Base-by-base conservation (phyloP, 2,113 vertebrate genomes). In the Pollachius pollachius region DNA sequence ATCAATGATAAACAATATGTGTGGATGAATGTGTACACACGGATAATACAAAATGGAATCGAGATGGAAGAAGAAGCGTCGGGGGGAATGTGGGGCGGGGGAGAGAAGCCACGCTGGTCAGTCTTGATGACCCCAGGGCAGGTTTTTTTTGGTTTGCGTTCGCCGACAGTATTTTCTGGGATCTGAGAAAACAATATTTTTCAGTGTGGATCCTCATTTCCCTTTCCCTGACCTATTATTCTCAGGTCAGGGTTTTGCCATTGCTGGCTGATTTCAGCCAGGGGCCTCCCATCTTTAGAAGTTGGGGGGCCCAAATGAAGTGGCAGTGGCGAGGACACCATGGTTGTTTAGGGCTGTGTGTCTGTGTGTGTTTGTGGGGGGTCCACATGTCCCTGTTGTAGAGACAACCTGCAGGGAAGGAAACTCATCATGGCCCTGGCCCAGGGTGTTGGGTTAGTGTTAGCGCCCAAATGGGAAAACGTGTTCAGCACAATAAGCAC, bases 351-450 rank as follows among this genome's bases (percentile, higher is more conserved):
- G 30, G 30, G 5, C 30, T 30, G 30, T 30, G 30, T 30, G 30
- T 6, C 5, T 30, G 30, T 30, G 30, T 30, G 30, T 30, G 30
- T 30, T 30, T 3, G 30, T 30, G 30, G 30, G 30, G 30, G 30
- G 30, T 30, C 30, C 30, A 30, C 30, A 30, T 30, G 1, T 30
- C 64, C 75, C 83, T 80, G 80, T 74, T 79, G 77, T 82, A 71
- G 77, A 52, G 58, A 56, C 15, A 18, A 23, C n/a, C 74, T 82
- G 84, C 83, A 72, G 76, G 70, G 81, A 74, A 68, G 80, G 77
- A 76, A 87, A 90, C 89, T 82, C 85, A 89, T 90, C 88, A 89
- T 69, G 12, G 57, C 79, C 68, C 80, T 85, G 76, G 82, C 88
- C 84, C 80, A 52, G 62, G 81, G 87, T 71, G 63, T 65, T 80